Evolutionary conservation across 2,797 vertebrate species (phyloP).

Genomic region (Anabacerthia variegaticeps): DNA sequence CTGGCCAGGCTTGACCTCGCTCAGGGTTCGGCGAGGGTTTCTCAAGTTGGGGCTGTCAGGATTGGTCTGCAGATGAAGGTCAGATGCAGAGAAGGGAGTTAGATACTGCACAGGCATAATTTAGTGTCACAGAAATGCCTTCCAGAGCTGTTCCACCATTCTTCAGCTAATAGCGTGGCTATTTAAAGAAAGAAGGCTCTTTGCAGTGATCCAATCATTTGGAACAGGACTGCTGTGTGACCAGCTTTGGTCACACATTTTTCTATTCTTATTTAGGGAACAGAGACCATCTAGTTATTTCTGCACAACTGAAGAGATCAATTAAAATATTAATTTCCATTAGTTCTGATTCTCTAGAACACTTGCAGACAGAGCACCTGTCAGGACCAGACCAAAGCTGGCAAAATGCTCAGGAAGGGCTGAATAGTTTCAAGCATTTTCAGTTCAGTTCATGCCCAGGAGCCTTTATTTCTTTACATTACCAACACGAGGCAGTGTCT

Average conservation of each 20-base stretch:
- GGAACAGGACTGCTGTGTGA: not conserved
- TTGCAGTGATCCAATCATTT: not conserved
- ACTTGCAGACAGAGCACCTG: not conserved
- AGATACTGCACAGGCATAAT: not conserved
- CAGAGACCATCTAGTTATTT: conserved; percentile 13
- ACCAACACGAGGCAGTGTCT: not conserved
- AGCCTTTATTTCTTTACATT: not conserved
- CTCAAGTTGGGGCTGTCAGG: not conserved
- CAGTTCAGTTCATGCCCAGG: not conserved
- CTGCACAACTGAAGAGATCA: not conserved
- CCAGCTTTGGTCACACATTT: conserved; percentile 5
- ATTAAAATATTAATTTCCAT: conserved; percentile 33
- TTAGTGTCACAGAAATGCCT: conserved; percentile 26
- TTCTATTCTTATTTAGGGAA: conserved; percentile 39
- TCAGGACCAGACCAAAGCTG: not conserved
- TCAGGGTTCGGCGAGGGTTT: not conserved
- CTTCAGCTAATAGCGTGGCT: conserved; percentile 33
- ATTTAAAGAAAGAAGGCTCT: conserved; percentile 41
- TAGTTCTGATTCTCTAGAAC: not conserved
- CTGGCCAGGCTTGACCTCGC: not conserved
- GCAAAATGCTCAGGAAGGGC: not conserved
- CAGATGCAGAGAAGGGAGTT: not conserved
- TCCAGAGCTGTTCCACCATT: conserved; percentile 6
- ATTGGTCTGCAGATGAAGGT: not conserved
- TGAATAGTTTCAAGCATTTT: not conserved